Evolutionary conservation across 2,113 vertebrate species (phyloP).

Genomic region (Heterocephalus glaber): DNA sequence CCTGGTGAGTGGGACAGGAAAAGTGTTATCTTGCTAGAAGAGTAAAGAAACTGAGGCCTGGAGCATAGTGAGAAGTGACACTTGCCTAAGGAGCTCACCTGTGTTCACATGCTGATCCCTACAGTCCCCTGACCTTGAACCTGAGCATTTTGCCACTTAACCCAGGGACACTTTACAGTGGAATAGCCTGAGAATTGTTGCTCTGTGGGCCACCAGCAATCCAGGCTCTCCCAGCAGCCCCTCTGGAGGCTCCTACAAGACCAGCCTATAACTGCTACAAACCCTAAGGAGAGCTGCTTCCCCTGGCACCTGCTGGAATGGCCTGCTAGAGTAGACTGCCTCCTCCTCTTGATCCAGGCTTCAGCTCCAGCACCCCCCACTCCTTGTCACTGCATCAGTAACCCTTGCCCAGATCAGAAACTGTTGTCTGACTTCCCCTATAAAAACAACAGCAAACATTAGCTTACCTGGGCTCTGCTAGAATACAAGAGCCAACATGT

Average conservation of each 20-base stretch:
- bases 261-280: rapidly evolving
- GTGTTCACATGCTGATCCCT: not conserved
- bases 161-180: rapidly evolving
- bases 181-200: not conserved
- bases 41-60: not conserved
- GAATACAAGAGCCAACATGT: not conserved
- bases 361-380: not conserved
- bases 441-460: not conserved
- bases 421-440: not conserved
- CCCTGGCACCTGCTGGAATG: too few species aligned
- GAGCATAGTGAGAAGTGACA: not conserved
- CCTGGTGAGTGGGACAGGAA: not conserved
- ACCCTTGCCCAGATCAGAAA: not conserved
- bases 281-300: rapidly evolving
- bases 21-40: not conserved
- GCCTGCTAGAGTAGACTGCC: not conserved
- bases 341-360: not conserved
- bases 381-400: not conserved
- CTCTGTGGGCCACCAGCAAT: not conserved
- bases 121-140: not conserved
- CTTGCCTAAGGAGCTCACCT: not conserved
- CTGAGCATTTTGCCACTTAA: not conserved
- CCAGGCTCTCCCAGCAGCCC: not conserved
- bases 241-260: not conserved
- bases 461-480: not conserved